Conservation (phyloP, 30 jellyfish, hydroid and myxozoan species). For the Aurelia aurita region DNA sequence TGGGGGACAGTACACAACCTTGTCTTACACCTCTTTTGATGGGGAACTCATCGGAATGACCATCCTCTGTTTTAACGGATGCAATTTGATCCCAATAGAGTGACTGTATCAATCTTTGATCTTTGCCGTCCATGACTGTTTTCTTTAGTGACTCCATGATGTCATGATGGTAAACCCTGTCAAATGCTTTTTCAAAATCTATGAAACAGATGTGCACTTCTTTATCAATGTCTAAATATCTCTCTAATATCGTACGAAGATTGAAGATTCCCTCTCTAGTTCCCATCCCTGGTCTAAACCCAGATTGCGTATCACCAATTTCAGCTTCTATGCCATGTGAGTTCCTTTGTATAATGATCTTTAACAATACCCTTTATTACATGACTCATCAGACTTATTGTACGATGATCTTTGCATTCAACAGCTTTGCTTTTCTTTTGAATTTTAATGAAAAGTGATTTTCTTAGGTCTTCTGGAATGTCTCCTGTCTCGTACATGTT, state of each 20-base stretch:
- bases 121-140: too few relatives aligned
- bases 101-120: too few relatives aligned
- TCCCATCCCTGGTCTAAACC: constrained; percentile 45
- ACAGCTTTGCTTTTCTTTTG: too few relatives aligned
- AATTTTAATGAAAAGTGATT: too few relatives aligned
- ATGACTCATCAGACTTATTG: too few relatives aligned
- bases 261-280: too few relatives aligned
- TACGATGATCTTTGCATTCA: too few relatives aligned
- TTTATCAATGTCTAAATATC: constrained; percentile 20
- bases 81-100: too few relatives aligned
- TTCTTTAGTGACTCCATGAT: constrained; percentile 13
- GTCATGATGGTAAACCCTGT: constrained; percentile 39
- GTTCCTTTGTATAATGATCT: too few relatives aligned
- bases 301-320: constrained; percentile 35
- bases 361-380: too few relatives aligned
- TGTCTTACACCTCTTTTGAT: constrained; percentile 57
- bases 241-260: constrained; percentile 29
- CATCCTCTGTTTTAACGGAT: constrained; percentile 21
- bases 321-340: constrained; percentile 8
- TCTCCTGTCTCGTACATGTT: constrained; percentile 21
- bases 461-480: constrained; percentile 17
- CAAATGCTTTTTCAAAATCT: too few relatives aligned
- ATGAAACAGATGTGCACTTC: constrained; percentile 39
- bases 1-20: constrained; percentile 64
- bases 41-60: background rate